These are phyloP conservation scores for Orestias chungarensis DNA, from an alignment of 2,797 vertebrate species.

Conservation along the genomic window DNA sequence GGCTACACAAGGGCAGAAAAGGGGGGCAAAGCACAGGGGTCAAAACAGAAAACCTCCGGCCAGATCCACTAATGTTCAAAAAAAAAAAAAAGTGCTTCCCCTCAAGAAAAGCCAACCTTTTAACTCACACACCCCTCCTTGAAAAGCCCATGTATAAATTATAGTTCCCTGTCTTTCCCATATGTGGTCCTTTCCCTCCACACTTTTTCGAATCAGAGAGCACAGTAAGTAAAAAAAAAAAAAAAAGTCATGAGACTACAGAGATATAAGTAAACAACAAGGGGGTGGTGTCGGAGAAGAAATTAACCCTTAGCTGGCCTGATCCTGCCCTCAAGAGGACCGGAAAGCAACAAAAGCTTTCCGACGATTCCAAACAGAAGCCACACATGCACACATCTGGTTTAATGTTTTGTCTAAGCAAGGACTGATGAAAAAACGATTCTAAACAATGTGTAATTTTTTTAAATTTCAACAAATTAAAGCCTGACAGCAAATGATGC, in stretches of 20 bases:
- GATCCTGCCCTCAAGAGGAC: conserved; percentile 38
- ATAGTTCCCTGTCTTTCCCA: conserved; percentile 38
- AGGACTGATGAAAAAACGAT: conserved; percentile 1
- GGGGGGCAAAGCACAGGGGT: conserved; percentile 60
- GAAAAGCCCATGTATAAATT: conserved; percentile 56
- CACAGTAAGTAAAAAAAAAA: conserved; percentile 61
- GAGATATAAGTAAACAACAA: conserved; percentile 73
- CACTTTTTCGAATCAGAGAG: conserved; percentile 44
- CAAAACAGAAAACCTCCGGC: conserved; percentile 70
- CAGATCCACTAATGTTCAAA: conserved; percentile 75
- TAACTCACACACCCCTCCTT: conserved; percentile 51
- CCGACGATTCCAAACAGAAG: conserved; percentile 11
- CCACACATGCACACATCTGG: conserved; percentile 23
- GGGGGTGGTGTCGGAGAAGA: conserved; percentile 62
- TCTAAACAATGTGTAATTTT: conserved; percentile 10
- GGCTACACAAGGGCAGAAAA: conserved; percentile 42
- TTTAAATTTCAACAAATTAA: not conserved
- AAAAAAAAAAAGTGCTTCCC: conserved; percentile 50
- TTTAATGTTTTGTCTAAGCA: conserved; percentile 26
- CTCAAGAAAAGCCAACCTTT: conserved; percentile 68
- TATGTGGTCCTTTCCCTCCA: conserved; percentile 1
- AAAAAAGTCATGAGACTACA: conserved; percentile 65
- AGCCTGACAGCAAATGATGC: not conserved
- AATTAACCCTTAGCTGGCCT: conserved; percentile 72
- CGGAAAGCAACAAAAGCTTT: conserved; percentile 23